Conservation (phyloP, 1,140 invertebrate species). For the Dinoponera quadriceps region DNA sequence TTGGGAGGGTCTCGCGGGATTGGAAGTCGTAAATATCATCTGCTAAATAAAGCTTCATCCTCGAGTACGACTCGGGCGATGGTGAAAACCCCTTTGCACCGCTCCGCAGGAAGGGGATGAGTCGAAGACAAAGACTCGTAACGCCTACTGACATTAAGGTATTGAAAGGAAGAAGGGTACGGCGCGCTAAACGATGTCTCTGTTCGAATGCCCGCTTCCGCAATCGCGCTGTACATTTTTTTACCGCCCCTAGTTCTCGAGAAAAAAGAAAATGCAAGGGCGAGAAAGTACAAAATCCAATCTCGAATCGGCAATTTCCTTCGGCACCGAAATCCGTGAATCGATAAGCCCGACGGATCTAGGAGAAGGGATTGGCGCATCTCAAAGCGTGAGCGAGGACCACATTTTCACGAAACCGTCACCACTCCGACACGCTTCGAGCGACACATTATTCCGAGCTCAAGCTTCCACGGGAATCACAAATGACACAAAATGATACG, state of each 20-base stretch:
- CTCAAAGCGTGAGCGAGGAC: not conserved
- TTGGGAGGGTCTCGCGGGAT: slow-evolving; percentile 77
- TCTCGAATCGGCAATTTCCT: not conserved
- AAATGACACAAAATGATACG: slow-evolving; percentile 22
- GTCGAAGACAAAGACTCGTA: slow-evolving; percentile 80
- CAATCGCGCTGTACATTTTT: not conserved
- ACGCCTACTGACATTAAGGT: slow-evolving; percentile 81
- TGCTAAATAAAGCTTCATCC: slow-evolving; percentile 84
- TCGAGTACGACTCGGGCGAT: slow-evolving; percentile 75
- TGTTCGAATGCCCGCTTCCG: slow-evolving; percentile 22
- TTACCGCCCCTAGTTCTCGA: not conserved
- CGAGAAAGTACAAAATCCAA: too few species aligned
- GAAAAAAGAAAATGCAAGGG: not conserved
- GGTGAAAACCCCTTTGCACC: slow-evolving; percentile 79
- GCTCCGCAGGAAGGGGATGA: slow-evolving; percentile 53
- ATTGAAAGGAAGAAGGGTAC: slow-evolving; percentile 72
- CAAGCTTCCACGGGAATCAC: not conserved
- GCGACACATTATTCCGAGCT: not conserved
- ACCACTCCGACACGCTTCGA: not conserved
- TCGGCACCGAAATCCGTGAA: not conserved
- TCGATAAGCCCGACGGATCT: too few species aligned
- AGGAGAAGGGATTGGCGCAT: too few species aligned
- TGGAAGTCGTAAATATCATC: slow-evolving; percentile 85
- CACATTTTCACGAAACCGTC: not conserved
- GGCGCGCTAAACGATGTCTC: slow-evolving; percentile 52